These are phyloP conservation scores for Lapara coniferarum DNA, from an alignment of 2,888 invertebrate species.

Conservation along the genomic window DNA sequence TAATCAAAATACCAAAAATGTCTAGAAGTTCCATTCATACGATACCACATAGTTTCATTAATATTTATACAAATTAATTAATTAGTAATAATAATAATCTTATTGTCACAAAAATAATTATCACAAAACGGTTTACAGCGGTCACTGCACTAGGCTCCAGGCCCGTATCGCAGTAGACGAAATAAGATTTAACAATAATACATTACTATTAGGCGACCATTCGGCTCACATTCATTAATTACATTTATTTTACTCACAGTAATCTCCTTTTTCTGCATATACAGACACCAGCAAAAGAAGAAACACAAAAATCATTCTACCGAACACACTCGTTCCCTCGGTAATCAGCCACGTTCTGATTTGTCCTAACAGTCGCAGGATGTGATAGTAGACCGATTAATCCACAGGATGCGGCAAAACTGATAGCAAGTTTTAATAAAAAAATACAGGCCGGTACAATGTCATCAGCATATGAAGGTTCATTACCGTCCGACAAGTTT, in stretches of 20 bases:
- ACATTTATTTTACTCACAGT: slow-evolving; percentile 26
- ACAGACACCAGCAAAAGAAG: slow-evolving; percentile 42
- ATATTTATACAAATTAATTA: no score
- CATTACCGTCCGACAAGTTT: neutral
- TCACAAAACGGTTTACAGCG: no score
- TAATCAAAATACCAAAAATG: no score
- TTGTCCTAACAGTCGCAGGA: slow-evolving; percentile 37
- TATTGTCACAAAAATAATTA: no score
- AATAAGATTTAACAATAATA: no score
- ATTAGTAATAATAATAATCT: no score
- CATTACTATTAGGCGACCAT: no score
- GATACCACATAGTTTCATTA: no score
- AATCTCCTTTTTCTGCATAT: slow-evolving; percentile 41
- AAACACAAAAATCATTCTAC: slow-evolving; percentile 51
- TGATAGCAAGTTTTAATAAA: slow-evolving; percentile 48
- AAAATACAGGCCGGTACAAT: neutral
- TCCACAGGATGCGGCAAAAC: slow-evolving; percentile 62
- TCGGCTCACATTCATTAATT: no score
- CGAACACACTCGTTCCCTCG: slow-evolving; percentile 21
- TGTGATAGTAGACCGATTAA: slow-evolving; percentile 42
- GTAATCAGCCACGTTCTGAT: slow-evolving; percentile 30
- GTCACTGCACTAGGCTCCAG: no score
- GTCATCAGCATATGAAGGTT: neutral
- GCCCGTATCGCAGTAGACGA: no score
- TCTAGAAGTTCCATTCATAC: no score